Evolutionary conservation across 2,888 invertebrate genomes (phyloP).

Genomic region (Cremastinae sp.): DNA sequence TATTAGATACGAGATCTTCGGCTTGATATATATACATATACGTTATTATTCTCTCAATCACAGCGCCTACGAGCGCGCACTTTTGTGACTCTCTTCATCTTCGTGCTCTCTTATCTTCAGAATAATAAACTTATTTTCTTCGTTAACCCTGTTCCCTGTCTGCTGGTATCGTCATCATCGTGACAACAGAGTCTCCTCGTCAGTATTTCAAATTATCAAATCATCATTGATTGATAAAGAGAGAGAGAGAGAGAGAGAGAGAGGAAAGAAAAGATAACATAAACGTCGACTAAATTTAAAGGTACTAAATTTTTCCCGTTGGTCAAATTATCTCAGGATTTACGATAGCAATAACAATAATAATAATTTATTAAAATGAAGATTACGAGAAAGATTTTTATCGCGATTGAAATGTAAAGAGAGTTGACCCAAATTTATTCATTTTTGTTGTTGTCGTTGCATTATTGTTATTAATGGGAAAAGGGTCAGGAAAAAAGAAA

Average conservation of each 20-base stretch:
- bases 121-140: conserved; percentile 38
- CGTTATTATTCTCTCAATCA: conserved; percentile 38
- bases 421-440: neutral
- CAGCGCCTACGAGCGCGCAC: neutral
- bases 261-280: too few relatives aligned
- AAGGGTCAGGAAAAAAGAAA: neutral
- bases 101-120: conserved; percentile 30
- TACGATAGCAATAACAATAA: too few relatives aligned
- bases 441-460: neutral
- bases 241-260: neutral
- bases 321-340: neutral
- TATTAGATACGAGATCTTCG: conserved; percentile 39
- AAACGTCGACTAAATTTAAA: neutral
- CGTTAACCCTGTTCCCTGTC: conserved; percentile 1
- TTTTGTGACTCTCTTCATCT: neutral
- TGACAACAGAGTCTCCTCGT: neutral
- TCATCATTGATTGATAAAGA: conserved; percentile 8
- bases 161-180: neutral
- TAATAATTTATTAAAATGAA: too few relatives aligned
- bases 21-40: conserved; percentile 11
- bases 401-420: too few relatives aligned
- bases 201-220: conserved; percentile 6
- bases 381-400: too few relatives aligned
- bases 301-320: too few relatives aligned
- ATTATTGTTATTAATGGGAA: conserved; percentile 1